Percentiles rank a stretch among this genome's conserved stretches.
These are phyloP conservation scores for human (Homo sapiens) DNA, from an alignment of 2,113 vertebrate species.

Conservation along the genomic window DNA sequence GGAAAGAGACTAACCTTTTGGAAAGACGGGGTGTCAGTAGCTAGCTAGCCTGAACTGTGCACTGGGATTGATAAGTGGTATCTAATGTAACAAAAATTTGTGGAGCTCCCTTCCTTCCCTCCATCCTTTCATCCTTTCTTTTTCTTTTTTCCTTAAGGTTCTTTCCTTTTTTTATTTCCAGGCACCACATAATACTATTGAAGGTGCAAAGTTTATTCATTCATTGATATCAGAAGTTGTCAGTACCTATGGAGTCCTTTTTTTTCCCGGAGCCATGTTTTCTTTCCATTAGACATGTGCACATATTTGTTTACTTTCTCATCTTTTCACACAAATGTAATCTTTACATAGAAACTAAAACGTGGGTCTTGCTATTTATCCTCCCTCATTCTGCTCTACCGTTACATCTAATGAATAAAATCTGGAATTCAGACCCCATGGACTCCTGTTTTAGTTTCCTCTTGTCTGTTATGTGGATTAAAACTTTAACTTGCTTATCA, in stretches of 20 bases:
- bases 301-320: not conserved
- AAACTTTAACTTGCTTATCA: not conserved
- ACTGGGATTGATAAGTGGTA: not conserved
- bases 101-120: not conserved
- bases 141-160: not conserved
- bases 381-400: not conserved
- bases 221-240: not conserved
- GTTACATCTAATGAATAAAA: not conserved
- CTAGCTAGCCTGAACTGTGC: not conserved
- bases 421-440: not conserved
- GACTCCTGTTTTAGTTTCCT: not conserved
- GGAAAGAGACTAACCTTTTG: not conserved
- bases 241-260: not conserved
- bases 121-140: not conserved
- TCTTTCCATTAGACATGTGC: not conserved
- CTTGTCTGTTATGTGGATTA: not conserved
- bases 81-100: too few relatives aligned
- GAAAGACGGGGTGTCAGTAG: not conserved
- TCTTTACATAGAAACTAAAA: not conserved
- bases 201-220: not conserved
- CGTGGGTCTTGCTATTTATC: too few relatives aligned
- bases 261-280: not conserved
- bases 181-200: accelerated
- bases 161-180: not conserved
- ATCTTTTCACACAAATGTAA: not conserved